Evolutionary conservation across 2,888 invertebrate genomes (phyloP), one percentile per base, ranked within the genome.

Genomic region (Strigamia maritima): DNA sequence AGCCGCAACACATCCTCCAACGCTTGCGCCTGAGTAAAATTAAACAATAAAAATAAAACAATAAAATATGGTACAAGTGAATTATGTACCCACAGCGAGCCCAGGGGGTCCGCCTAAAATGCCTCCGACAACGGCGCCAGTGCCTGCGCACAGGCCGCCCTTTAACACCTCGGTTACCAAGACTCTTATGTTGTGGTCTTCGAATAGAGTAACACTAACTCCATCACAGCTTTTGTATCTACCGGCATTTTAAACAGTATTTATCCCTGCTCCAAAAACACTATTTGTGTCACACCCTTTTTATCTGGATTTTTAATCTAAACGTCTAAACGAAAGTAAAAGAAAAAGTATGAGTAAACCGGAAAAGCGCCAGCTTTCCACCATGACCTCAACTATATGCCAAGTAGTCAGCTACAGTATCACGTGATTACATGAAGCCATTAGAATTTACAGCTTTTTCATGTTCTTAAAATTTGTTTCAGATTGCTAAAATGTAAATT

Each of bases 41-140:
- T n/a, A n/a, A n/a, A n/a, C 35, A 35, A 35, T 35, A 35, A 35
- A 10, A 35, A 7, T 35, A 7, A 7, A 35, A 7, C 6, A 49
- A 10, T 49, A 49, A 49, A 6, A 49, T 49, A 4, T 4, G 49
- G 16, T 74, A 7, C 4, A 74, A 16, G 26, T 16, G 19, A 65
- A 10, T n/a, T 19, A 10, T 3, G 8, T 77, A 77, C 77, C 77
- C 2, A 77, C 22, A 16, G 44, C 77, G 4, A 78, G 6, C 7
- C 78, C 78, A 10, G 22, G 8, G 2, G 78, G 78, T 6, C 78
- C 78, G n/a, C 19, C 28, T 78, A 78, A 16, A 14, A 78, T 4
- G 2, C 28, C 78, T 26, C 78, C 78, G 12, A 65, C 31, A 14
- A 28, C 14, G 19, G 78, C 65, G 2, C 26, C n/a, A 4, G n/a